Conservation (phyloP, 2,888 invertebrate genomes). For the Drosophila niveifrons region DNA sequence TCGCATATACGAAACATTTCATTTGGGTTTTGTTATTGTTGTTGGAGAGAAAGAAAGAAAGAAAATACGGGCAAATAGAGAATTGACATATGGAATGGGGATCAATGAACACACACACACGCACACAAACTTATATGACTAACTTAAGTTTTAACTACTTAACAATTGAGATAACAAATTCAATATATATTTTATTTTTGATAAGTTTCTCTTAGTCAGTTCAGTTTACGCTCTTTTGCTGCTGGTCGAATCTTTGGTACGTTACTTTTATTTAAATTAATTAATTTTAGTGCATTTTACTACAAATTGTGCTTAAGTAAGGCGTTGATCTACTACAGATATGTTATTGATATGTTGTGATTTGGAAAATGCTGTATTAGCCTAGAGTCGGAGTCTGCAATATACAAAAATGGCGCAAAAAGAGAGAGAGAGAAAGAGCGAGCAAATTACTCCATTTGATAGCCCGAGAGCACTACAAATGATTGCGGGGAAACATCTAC, state of each 20-base stretch:
- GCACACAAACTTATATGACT: slow-evolving; percentile 41
- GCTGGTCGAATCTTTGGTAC: slow-evolving; percentile 42
- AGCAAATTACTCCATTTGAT: slow-evolving; percentile 55
- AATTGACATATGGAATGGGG: slow-evolving; percentile 53
- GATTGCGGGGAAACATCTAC: slow-evolving; percentile 2
- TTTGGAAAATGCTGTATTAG: slow-evolving; percentile 84
- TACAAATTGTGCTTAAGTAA: slow-evolving; percentile 25
- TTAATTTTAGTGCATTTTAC: slow-evolving; percentile 40
- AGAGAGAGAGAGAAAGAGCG: slow-evolving; percentile 61
- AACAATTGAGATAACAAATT: slow-evolving; percentile 15
- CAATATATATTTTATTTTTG: slow-evolving; percentile 1
- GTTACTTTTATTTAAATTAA: slow-evolving; percentile 6
- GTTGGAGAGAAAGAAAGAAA: slow-evolving; percentile 62
- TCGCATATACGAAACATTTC: slow-evolving; percentile 40
- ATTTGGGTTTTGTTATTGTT: background rate
- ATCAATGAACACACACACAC: slow-evolving; percentile 24
- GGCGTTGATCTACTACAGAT: slow-evolving; percentile 78
- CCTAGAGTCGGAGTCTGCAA: slow-evolving; percentile 84
- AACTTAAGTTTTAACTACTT: slow-evolving; percentile 41
- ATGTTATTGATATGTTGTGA: slow-evolving; percentile 84
- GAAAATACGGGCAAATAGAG: slow-evolving; percentile 74
- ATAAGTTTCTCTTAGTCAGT: slow-evolving; percentile 37
- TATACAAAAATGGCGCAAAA: slow-evolving; percentile 63
- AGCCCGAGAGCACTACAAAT: slow-evolving; percentile 36
- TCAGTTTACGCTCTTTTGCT: slow-evolving; percentile 31